Evolutionary conservation across 2,888 invertebrate species (phyloP), one percentile per base, ranked within the genome.

Genomic region (Sipha maydis): DNA sequence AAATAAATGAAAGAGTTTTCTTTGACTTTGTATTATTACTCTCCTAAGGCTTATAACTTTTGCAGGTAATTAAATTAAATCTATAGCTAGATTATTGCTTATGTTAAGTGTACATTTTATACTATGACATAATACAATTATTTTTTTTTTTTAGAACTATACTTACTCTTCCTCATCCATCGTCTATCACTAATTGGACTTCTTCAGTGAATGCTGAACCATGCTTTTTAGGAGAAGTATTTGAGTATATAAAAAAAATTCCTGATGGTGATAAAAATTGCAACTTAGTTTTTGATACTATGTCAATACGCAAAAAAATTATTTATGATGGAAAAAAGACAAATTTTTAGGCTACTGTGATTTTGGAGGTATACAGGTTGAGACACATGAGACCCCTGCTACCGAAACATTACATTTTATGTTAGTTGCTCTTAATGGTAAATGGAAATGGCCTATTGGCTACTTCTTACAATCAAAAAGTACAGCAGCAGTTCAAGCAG

Each of bases 11-110:
- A 78, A 78, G 5, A 78, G 28, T 38, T 78, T 78, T 14, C 78
- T 78, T 54, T 54, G 17, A 78, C 78, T 75, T 75, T 75, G 75
- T 75, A 75, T 75, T 75, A 75, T 75, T 75, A 75, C 75, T 38
- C 75, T 75, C 78, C 78, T 54, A 78, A 38, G 54, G 78, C 78
- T 78, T 77, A 77, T 77, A 77, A 48, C 48, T 77, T 48, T 77
- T 41, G 25, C 11, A n/a, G 77, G 77, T 77, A 78, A 78, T 25
- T 75, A 75, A 75, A 75, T 75, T 75, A 8, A 25, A 38, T 75
- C 75, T 75, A 75, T 75, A 38, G 38, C 38, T 75, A 28, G 75
- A 21, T 75, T 25, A 75, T 75, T 38, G 38, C 75, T 31, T 75
- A 75, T 75, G 38, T 75, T 75, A 75, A 69, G 28, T 14, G 5